Percentiles rank a stretch among this genome's conserved stretches.
Conservation (phyloP, 1,140 invertebrate genomes). For the Thrips palmi region DNA sequence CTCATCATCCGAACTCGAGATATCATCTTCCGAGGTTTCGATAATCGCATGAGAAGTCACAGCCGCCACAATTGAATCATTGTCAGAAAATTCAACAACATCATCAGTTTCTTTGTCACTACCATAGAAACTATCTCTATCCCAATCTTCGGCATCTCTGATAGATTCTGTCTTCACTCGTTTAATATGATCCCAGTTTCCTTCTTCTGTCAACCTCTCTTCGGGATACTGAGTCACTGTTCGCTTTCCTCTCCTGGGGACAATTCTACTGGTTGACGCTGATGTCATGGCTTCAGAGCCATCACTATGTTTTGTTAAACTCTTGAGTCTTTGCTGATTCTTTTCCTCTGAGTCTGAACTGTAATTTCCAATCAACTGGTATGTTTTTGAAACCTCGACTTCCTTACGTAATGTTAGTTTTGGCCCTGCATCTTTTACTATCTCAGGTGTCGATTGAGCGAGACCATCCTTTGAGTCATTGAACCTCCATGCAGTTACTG, state of each 20-base stretch:
- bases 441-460: neutral
- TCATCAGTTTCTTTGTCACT: constrained; percentile 45
- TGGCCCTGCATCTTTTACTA: constrained; percentile 17
- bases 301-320: too few species aligned
- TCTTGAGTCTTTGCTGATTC: neutral
- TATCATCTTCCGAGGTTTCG: constrained; percentile 25
- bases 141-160: constrained; percentile 21
- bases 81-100: constrained; percentile 48
- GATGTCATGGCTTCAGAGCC: too few species aligned
- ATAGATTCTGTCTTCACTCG: constrained; percentile 16
- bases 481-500: constrained; percentile 18
- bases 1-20: constrained; percentile 20
- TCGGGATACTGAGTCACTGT: too few species aligned
- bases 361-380: constrained; percentile 18
- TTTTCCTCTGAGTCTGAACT: constrained; percentile 16
- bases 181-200: too few species aligned
- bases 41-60: too few species aligned
- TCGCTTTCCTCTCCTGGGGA: too few species aligned
- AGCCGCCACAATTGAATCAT: constrained; percentile 28
- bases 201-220: too few species aligned
- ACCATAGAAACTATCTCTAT: constrained; percentile 39
- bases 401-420: constrained; percentile 18
- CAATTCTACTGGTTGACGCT: too few species aligned
- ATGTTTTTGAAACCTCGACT: constrained; percentile 19
- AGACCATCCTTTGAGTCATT: constrained; percentile 14